phyloP scores from a whole-genome alignment of 2,113 vertebrate genomes.

The Apodemus sylvaticus region DNA sequence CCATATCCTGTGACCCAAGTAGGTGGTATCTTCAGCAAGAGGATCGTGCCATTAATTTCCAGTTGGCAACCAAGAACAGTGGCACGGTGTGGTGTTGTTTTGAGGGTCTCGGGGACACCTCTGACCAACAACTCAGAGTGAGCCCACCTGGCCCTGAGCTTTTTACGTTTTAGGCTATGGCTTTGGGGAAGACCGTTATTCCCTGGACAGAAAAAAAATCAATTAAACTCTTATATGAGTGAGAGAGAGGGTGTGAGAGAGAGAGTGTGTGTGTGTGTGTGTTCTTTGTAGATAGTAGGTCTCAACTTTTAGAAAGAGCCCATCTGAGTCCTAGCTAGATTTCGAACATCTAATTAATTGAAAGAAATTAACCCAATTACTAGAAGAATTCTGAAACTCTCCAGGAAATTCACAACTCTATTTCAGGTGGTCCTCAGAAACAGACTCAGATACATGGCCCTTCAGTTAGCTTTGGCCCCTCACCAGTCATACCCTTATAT shows the following conservation, averaged over 20 bases:
- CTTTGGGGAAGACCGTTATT: not conserved
- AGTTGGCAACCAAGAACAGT: not conserved
- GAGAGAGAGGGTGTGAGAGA: not conserved
- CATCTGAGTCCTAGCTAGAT: not conserved
- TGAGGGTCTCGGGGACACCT: not conserved
- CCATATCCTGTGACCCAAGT: not conserved
- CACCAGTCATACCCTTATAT: not conserved
- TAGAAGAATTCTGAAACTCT: constrained; percentile 4
- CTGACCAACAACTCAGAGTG: not conserved
- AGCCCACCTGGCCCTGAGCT: not conserved
- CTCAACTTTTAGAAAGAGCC: not conserved
- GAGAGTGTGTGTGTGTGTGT: not conserved
- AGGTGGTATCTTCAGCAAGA: not conserved
- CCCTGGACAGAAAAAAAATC: too few species aligned
- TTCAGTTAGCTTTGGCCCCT: not conserved
- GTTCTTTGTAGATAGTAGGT: not conserved
- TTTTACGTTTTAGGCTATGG: not conserved
- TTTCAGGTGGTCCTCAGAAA: not conserved
- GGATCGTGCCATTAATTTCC: not conserved
- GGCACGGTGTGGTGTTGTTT: not conserved
- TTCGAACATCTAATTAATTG: not conserved
- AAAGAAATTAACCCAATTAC: not conserved
- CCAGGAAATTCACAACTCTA: not conserved
- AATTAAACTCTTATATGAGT: not conserved
- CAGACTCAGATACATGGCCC: too few species aligned